Evolutionary conservation across 1,140 invertebrate species (phyloP), one percentile per base, ranked within the genome.

Genomic region (Leptinotarsa texana): DNA sequence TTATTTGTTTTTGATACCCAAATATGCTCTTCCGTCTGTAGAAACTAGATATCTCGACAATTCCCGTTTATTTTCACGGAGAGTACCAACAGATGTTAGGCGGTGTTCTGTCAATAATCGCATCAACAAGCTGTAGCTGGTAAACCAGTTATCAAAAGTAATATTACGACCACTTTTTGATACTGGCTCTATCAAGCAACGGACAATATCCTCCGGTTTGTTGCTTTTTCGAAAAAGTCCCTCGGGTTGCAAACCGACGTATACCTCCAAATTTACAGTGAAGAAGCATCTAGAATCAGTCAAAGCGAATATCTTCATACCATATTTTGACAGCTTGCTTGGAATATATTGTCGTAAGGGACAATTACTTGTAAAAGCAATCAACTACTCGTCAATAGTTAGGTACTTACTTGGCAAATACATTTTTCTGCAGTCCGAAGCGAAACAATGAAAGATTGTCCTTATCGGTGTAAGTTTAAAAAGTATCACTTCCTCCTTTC

Each of bases 321-420:
- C 86, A 79, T 86, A 27, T 27, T 24, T 27, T 27, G 24, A 24
- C 24, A 3, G 24, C 24, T 27, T 27, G 24, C 4, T 27, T 27
- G 24, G 21, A 21, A 21, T 21, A 21, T 21, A 21, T 21, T 21
- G 21, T 27, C 24, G 24, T 6, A 88, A 88, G 33, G 61, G 48
- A 70, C 84, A 86, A 62, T 82, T 65, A 24, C 85, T 83, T 62
- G 83, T 78, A 75, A 86, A 87, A 21, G 21, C 21, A 21, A 21
- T 21, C 1, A 21, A 21, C 21, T 82, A 84, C 76, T 87, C 85
- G 77, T 87, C 86, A 48, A 87, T 83, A 11, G 83, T 83, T 3
- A 80, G 73, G 74, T 78, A 81, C 75, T 83, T 77, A 27, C 49
- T 21, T 4, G 68, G 21, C 65, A 63, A 33, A 67, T 47, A 75